Evolutionary conservation across 2,797 vertebrate species (phyloP).

Genomic region (Sebastes itinus): DNA sequence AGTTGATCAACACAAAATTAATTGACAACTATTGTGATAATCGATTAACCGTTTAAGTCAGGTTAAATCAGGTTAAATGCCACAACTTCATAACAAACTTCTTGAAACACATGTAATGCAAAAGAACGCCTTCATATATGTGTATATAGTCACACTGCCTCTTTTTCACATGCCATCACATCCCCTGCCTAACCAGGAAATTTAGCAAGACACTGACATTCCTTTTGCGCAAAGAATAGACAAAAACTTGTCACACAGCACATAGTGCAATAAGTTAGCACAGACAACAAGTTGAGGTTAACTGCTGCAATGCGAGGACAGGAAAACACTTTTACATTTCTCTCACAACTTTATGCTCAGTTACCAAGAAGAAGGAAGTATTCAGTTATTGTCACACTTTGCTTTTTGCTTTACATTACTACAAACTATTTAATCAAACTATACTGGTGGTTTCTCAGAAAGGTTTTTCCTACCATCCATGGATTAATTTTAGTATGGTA

Average conservation of each 20-base stretch:
- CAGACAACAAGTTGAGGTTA: background rate
- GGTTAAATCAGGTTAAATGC: background rate
- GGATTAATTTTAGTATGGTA: no score
- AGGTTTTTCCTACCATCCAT: background rate
- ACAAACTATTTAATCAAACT: background rate
- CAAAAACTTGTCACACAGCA: background rate
- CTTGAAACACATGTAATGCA: background rate
- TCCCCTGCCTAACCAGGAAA: background rate
- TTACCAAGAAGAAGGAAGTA: conserved; percentile 14
- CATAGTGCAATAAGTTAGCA: background rate
- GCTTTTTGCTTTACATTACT: background rate
- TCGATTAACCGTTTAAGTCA: background rate
- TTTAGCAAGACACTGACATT: conserved; percentile 4
- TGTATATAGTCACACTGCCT: background rate
- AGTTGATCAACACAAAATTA: background rate
- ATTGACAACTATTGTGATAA: background rate
- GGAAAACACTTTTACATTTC: background rate
- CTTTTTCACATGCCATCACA: background rate
- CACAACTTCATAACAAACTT: background rate
- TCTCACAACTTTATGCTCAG: background rate
- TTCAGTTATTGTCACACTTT: background rate
- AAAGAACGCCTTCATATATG: background rate
- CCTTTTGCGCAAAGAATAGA: background rate
- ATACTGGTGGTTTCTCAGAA: background rate
- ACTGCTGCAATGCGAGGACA: conserved; percentile 11